Base-by-base conservation (phyloP, 2,113 vertebrate genomes). In the Cariama cristata region DNA sequence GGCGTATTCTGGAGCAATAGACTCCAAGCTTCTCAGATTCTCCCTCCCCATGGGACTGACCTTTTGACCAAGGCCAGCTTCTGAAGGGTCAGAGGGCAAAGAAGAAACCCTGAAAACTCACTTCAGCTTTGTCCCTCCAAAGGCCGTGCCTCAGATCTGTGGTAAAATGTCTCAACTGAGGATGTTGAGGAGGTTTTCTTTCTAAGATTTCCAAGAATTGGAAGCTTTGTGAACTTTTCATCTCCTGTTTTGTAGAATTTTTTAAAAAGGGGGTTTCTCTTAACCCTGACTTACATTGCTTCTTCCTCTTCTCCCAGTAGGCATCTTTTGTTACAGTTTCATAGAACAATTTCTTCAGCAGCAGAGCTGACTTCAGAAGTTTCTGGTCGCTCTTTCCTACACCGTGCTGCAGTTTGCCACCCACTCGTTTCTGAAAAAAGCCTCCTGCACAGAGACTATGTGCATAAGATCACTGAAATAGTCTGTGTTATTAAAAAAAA, bases 371-470 rank as follows among this genome's bases (percentile, higher is more conserved):
- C 17, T 95, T 86, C 6, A 42, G 42, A 83, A 58, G 14, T 72
- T 81, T 72, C 47, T 93, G 52, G 8, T 24, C 19, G 2, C 20
- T 63, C 33, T 87, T 95, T 64, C 13, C 33, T 93, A 49, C 7
- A 44, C 30, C 4, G 2, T 79, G n/a, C n/a, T 87, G 14, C 38
- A 21, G 38, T 85, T 93, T 26, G 26, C 47, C 45, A 55, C 60
- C 42, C 40, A 44, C 40, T 81, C 26, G 15, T 19, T 79, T 68
- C 77, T 53, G 49, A 28, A 93, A 64, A 86, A 89, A 50, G 7
- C 3, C 8, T 35, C 6, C 7, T 45, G 23, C 27, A 19, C 0
- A 2, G 69, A 59, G 6, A 22, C 50, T 49, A 1, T 17, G 42
- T 47, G n/a, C 22, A 5, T 81, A 89, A 74, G 52, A 60, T 85